These are phyloP conservation scores for Amphiprion clarkii DNA, from an alignment of 2,797 vertebrate species.

Conservation along the genomic window DNA sequence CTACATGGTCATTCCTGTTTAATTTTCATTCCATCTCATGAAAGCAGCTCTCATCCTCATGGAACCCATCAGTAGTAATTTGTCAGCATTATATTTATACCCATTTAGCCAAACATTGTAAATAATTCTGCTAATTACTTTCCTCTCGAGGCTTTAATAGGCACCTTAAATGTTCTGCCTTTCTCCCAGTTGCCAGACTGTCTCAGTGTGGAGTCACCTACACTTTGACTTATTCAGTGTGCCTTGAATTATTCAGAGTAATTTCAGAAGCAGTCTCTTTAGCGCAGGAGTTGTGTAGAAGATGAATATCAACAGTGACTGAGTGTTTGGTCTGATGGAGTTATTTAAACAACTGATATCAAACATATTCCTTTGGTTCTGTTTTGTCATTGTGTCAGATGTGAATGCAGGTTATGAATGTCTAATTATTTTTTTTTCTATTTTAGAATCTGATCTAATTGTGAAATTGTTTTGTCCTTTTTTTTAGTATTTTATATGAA, in stretches of 20 bases:
- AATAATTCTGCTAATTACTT: not conserved
- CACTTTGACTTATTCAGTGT: slow-evolving; percentile 40
- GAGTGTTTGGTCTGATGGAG: slow-evolving; percentile 24
- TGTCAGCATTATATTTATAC: not conserved
- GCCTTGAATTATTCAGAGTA: slow-evolving; percentile 68
- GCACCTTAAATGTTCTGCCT: not conserved
- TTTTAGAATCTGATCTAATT: not conserved
- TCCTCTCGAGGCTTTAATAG: not conserved
- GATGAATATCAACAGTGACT: slow-evolving; percentile 3
- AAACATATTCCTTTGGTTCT: slow-evolving; percentile 7
- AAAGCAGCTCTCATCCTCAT: not conserved
- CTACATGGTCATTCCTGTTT: not conserved
- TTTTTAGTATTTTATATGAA: too few species aligned
- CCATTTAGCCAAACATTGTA: not conserved
- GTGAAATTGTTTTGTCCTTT: too few species aligned
- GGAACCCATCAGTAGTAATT: not conserved
- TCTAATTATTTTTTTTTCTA: not conserved
- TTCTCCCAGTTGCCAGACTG: not conserved
- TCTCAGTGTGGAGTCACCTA: slow-evolving; percentile 27
- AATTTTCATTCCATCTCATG: not conserved
- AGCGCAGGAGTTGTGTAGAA: slow-evolving; percentile 16
- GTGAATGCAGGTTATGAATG: not conserved
- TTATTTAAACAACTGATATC: slow-evolving; percentile 16
- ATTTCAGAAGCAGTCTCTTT: slow-evolving; percentile 46
- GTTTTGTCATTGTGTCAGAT: not conserved